Conservation (phyloP, 2,888 invertebrate species). For the Dryobotodes eremita region DNA sequence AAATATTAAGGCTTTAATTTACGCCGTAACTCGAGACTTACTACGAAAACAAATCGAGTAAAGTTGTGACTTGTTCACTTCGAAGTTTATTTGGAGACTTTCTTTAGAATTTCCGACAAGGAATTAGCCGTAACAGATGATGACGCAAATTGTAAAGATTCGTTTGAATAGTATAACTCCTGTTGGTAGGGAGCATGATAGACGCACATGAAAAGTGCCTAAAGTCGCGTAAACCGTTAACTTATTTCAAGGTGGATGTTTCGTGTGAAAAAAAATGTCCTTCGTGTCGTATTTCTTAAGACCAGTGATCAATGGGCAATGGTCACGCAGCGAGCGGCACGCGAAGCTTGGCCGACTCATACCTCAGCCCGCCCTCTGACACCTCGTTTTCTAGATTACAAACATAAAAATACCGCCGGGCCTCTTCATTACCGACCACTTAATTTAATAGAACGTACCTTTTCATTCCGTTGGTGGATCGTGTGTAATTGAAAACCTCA, state of each 20-base stretch:
- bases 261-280: slow-evolving; percentile 84
- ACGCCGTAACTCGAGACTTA: slow-evolving; percentile 44
- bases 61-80: slow-evolving; percentile 52
- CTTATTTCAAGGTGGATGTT: slow-evolving; percentile 67
- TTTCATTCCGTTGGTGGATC: slow-evolving; percentile 63
- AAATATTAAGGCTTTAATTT: slow-evolving; percentile 59
- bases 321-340: slow-evolving; percentile 84
- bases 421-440: slow-evolving; percentile 80
- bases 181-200: slow-evolving; percentile 34
- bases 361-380: slow-evolving; percentile 78
- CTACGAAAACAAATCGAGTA: slow-evolving; percentile 54
- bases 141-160: slow-evolving; percentile 17
- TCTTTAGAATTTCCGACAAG: slow-evolving; percentile 31
- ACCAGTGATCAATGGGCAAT: slow-evolving; percentile 83
- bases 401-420: slow-evolving; percentile 83
- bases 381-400: slow-evolving; percentile 81
- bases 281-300: slow-evolving; percentile 83
- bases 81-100: slow-evolving; percentile 44
- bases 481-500: slow-evolving; percentile 66
- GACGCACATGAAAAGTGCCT: slow-evolving; percentile 48
- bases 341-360: slow-evolving; percentile 76
- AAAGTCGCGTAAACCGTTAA: slow-evolving; percentile 48
- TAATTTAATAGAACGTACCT: slow-evolving; percentile 75
- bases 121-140: slow-evolving; percentile 28
- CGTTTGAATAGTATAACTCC: slow-evolving; percentile 3